phyloP scores from a whole-genome alignment of 2,797 vertebrate species.

The Numenius phaeopus region DNA sequence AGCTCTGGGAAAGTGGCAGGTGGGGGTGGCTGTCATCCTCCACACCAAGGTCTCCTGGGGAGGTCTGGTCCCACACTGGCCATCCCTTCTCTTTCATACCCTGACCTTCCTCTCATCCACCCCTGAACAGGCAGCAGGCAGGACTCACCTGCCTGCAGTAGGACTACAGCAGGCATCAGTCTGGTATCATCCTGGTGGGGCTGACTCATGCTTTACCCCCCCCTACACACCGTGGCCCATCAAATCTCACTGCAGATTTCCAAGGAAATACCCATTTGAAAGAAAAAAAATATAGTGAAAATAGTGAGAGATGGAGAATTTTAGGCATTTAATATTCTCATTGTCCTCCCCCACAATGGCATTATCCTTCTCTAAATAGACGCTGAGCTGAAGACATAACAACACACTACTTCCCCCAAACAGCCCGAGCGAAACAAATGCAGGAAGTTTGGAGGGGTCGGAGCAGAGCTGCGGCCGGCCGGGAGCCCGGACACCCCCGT shows the following conservation, averaged over 20 bases:
- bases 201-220: not conserved
- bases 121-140: not conserved
- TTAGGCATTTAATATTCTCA: slow-evolving; percentile 19
- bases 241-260: not conserved
- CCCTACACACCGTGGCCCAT: not conserved
- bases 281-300: not conserved
- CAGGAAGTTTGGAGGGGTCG: slow-evolving; percentile 33
- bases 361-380: slow-evolving; percentile 60
- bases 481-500: not conserved
- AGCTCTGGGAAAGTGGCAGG: not conserved
- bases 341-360: slow-evolving; percentile 49
- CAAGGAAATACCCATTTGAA: not conserved
- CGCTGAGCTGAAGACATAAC: slow-evolving; percentile 55
- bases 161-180: not conserved
- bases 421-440: not conserved
- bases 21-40: not conserved
- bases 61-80: not conserved
- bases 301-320: slow-evolving; percentile 15
- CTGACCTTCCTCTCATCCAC: not conserved
- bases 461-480: not conserved
- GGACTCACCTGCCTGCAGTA: not conserved
- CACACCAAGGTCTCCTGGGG: not conserved
- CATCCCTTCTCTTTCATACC: not conserved
- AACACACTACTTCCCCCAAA: slow-evolving; percentile 47
- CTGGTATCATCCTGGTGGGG: not conserved